Conservation (phyloP, 2,797 vertebrate genomes). For the Chaetodon trifasciatus region DNA sequence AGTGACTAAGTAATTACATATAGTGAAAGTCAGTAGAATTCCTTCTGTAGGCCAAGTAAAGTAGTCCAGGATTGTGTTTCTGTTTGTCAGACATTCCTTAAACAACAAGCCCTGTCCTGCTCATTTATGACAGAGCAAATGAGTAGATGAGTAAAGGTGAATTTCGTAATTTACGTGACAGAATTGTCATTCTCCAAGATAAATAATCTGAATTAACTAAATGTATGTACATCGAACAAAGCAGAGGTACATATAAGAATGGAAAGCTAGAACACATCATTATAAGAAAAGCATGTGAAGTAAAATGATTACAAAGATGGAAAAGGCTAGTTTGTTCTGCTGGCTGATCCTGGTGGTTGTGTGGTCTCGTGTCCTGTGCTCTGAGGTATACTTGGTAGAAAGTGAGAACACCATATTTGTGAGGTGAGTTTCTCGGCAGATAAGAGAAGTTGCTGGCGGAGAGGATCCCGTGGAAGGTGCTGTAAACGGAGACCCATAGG, state of each 20-base stretch:
- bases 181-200: neutral
- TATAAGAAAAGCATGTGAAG: slow-evolving; percentile 9
- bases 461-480: slow-evolving; percentile 63
- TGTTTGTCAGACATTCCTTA: slow-evolving; percentile 3
- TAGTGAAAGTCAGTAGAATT: neutral
- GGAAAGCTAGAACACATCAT: neutral
- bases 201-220: neutral
- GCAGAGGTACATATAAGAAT: slow-evolving; percentile 17
- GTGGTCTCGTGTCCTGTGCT: slow-evolving; percentile 80
- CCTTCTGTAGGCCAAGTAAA: neutral
- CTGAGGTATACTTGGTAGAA: slow-evolving; percentile 85
- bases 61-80: slow-evolving; percentile 1
- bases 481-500: slow-evolving; percentile 75
- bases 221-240: slow-evolving; percentile 1
- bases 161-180: neutral
- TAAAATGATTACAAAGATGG: slow-evolving; percentile 11
- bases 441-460: slow-evolving; percentile 73
- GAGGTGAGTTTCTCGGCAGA: slow-evolving; percentile 72
- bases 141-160: neutral
- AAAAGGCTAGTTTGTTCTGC: slow-evolving; percentile 61
- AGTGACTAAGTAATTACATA: neutral
- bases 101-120: neutral
- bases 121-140: slow-evolving; percentile 14
- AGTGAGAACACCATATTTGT: slow-evolving; percentile 74
- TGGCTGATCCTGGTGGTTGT: slow-evolving; percentile 69